Percentiles rank a stretch among this genome's conserved stretches.
These are phyloP conservation scores for Sarcophaga carnaria DNA, from an alignment of 2,888 invertebrate genomes.

Conservation along the genomic window DNA sequence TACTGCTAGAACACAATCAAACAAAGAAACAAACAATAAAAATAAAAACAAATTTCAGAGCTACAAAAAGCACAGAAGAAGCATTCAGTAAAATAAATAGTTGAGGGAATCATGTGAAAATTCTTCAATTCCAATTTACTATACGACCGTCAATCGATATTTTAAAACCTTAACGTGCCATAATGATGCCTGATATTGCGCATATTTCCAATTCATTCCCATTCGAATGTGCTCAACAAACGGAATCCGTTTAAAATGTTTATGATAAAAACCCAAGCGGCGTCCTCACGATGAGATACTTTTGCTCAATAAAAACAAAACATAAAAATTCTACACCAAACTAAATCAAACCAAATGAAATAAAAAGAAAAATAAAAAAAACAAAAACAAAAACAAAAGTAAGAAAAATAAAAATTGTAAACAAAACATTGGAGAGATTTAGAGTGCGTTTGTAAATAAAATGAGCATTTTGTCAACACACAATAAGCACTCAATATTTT, in stretches of 20 bases:
- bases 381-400: constrained; percentile 34
- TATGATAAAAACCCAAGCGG: constrained; percentile 48
- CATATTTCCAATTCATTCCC: constrained; percentile 65
- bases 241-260: constrained; percentile 64
- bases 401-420: constrained; percentile 38
- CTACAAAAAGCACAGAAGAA: not conserved
- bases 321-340: constrained; percentile 52
- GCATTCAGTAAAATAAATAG: constrained; percentile 48
- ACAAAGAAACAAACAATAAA: constrained; percentile 46
- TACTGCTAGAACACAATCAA: constrained; percentile 53
- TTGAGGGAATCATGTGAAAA: constrained; percentile 65
- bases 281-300: constrained; percentile 56
- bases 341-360: constrained; percentile 2
- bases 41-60: constrained; percentile 24
- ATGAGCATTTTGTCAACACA: not conserved
- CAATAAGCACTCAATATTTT: not conserved
- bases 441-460: not conserved
- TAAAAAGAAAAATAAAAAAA: not conserved
- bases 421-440: constrained; percentile 66
- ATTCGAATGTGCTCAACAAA: constrained; percentile 56
- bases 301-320: constrained; percentile 57
- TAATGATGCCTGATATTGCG: constrained; percentile 67
- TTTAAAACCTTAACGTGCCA: constrained; percentile 70
- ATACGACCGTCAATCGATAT: constrained; percentile 70
- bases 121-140: constrained; percentile 62